These are phyloP conservation scores for Marisa cornuarietis DNA, from an alignment of 1,140 invertebrate species.

Conservation along the genomic window DNA sequence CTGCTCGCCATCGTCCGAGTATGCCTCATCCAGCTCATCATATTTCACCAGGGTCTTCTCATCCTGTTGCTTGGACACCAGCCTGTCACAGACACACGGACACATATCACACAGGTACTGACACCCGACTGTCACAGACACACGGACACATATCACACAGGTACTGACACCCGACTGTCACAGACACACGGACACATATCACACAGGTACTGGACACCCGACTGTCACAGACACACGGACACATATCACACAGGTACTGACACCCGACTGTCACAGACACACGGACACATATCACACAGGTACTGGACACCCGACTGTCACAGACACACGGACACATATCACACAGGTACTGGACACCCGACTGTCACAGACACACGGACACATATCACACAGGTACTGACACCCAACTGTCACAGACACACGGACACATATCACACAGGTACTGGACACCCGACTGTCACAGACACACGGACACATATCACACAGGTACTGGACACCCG, in stretches of 20 bases:
- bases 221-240: no score
- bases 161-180: no score
- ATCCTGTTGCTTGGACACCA: conserved; percentile 59
- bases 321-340: not conserved
- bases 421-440: no score
- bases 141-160: no score
- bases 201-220: no score
- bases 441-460: conserved; percentile 53
- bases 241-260: no score
- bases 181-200: not conserved
- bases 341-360: no score
- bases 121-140: no score
- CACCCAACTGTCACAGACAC: no score
- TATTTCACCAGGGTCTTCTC: conserved; percentile 65
- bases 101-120: not conserved
- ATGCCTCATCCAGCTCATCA: conserved; percentile 64
- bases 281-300: not conserved
- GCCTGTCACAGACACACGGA: conserved; percentile 49
- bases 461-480: not conserved
- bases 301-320: conserved; percentile 53
- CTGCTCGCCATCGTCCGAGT: conserved; percentile 54
- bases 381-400: not conserved
- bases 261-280: not conserved
- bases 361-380: not conserved
- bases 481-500: no score